Base-by-base conservation (phyloP, 92 coral and sea anemone genomes). In the Actinernus sp. region DNA sequence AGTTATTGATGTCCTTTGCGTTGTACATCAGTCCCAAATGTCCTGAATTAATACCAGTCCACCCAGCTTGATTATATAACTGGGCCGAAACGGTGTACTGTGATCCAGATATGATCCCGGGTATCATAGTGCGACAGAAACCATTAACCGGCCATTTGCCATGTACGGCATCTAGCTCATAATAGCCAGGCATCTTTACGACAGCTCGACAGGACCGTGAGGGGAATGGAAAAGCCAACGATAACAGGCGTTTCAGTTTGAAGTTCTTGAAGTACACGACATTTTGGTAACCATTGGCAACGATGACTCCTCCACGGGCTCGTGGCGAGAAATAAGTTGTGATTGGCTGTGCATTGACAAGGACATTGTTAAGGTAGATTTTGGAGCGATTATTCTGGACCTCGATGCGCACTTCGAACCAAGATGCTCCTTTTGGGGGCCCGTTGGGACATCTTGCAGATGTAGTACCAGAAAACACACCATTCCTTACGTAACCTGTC, bases 201-300 rank as follows among this genome's bases (percentile, higher is more conserved):
- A 26, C 31, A 20, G 24, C 27, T 3, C 2, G 3, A 25, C 57
- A 50, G 23, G 57, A 50, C 3, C 24, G 12, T 11, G 25, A 24
- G 12, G 24, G 57, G 57, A n/a, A 20, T n/a, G 57, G 57, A 26
- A 16, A 25, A 14, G 41, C 7, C 14, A 7, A 7, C 14, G 41
- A 36, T n/a, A n/a, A n/a, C 2, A 50, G 26, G 7, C 25, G 5
- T 20, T 25, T 19, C 3, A 50, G 2, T 26, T 59, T 29, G 66
- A 63, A 73, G 24, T 83, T 66, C 50, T 48, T 73, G 55, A 46
- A 85, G 58, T 79, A 53, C 20, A 55, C 59, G 53, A 79, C 64
- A 44, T 85, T 85, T 13, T 16, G 49, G 73, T 85, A 85, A 21
- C 92, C 92, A 66, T 79, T 85, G 14, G 78, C 92, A 32, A 85